Percentiles rank a stretch among this genome's conserved stretches.
Evolutionary conservation across 2,113 vertebrate genomes (phyloP).

Genomic region (Embiotoca jacksoni): DNA sequence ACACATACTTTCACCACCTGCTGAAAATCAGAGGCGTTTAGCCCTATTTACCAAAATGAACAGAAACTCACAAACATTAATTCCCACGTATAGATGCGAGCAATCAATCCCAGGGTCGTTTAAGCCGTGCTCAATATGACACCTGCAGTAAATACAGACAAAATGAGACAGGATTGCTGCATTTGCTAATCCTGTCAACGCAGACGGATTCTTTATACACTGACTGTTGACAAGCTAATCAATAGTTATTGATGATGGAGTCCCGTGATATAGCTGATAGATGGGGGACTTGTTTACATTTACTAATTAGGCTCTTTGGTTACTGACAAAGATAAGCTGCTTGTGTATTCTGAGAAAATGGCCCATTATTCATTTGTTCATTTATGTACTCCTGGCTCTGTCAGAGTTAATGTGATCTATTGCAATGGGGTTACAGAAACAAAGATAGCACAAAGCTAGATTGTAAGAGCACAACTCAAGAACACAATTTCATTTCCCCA

Average conservation of each 20-base stretch:
- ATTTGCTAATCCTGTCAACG: constrained; percentile 20
- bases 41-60: not conserved
- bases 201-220: constrained; percentile 38
- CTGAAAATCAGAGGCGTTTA: not conserved
- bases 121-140: constrained; percentile 23
- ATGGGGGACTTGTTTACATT: constrained; percentile 60
- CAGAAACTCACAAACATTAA: constrained; percentile 18
- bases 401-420: not conserved
- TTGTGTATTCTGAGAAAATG: constrained; percentile 30
- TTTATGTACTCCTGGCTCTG: constrained; percentile 8
- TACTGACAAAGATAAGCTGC: constrained; percentile 41
- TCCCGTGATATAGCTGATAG: constrained; percentile 30
- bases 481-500: constrained; percentile 3
- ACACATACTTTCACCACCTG: not conserved
- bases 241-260: constrained; percentile 62
- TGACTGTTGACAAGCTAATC: constrained; percentile 39
- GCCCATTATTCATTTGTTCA: constrained; percentile 34
- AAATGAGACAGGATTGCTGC: constrained; percentile 10
- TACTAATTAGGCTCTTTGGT: constrained; percentile 47
- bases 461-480: not conserved
- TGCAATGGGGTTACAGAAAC: constrained; percentile 7
- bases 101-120: constrained; percentile 25
- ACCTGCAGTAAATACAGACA: constrained; percentile 23
- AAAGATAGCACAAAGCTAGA: constrained; percentile 5
- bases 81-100: constrained; percentile 13